Evolutionary conservation across 2,113 vertebrate genomes (phyloP), one percentile per base, ranked within the genome.

Genomic region (Chaetorhynchus papuensis): DNA sequence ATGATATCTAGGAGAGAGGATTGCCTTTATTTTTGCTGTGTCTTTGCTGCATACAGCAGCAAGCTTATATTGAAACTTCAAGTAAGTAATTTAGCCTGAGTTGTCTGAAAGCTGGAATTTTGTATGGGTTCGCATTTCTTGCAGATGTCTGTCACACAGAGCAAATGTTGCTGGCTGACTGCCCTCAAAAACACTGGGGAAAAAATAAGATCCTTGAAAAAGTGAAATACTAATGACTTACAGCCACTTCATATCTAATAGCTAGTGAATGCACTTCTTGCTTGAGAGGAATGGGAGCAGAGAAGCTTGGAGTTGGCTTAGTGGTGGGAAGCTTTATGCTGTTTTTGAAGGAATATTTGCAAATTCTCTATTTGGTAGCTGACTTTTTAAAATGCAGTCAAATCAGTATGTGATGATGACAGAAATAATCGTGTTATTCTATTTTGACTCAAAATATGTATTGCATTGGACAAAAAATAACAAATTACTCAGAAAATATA

Each of bases 161-260:
- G 85, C 68, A 88, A 94, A 71, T 68, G 33, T 60, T 90, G 35
- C 83, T 93, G 83, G 64, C 88, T 94, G 85, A 26, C n/a, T 94
- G 64, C 76, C 65, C 39, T 93, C 37, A 75, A 93, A 97, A 90
- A 71, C 39, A 57, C 39, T 52, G 15, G 23, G 47, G 10, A 26
- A 33, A 63, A 93, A 59, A 35, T 37, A 61, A 30, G 27, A 28
- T 54, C 76, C 60, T 83, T 81, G 60, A 64, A 92, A 77, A 90
- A 94, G 47, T 56, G 82, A 80, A 90, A 83, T 74, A 70, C 71
- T 94, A 80, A 94, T 91, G 84, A 77, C 80, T 93, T 88, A n/a
- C 33, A 90, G 22, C 71, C 79, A 92, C 68, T 90, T 93, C 85
- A 66, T 54, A 44, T 80, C 52, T 95, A 60, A 88, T 49, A 85